Conservation (phyloP, 2,113 vertebrate species). For the Pteropus alecto region DNA sequence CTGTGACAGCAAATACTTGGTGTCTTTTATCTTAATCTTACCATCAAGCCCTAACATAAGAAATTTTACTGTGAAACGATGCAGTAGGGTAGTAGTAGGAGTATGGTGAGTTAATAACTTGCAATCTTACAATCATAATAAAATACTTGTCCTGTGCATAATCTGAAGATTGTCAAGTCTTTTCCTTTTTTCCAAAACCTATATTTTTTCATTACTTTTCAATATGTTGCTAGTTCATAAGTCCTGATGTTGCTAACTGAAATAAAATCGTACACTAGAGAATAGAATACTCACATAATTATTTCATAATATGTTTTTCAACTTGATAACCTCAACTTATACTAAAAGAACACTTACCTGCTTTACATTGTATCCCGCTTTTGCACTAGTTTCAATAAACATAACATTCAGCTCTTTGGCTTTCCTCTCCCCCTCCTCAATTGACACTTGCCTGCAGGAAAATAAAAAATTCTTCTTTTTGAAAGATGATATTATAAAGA, state of each 20-base stretch:
- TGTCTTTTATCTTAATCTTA: background rate
- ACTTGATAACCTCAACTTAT: background rate
- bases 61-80: conserved; percentile 9
- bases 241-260: background rate
- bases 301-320: conserved; percentile 12
- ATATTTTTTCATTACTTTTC: conserved; percentile 15
- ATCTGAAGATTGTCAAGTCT: background rate
- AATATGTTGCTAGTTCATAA: background rate
- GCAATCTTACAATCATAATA: background rate
- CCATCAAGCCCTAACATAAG: conserved; percentile 15
- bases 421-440: conserved; percentile 99
- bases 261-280: conserved; percentile 2
- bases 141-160: background rate
- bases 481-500: background rate
- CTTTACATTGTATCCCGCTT: conserved; percentile 99
- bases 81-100: background rate
- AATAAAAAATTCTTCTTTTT: conserved; percentile 53
- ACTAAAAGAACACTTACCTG: conserved; percentile 89
- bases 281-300: background rate
- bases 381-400: conserved; percentile 99
- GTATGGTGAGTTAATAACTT: background rate
- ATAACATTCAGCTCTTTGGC: conserved; percentile 99
- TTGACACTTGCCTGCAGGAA: conserved; percentile 96
- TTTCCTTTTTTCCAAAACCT: conserved; percentile 31
- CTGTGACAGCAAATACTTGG: background rate